phyloP scores from a whole-genome alignment of 2,797 vertebrate genomes.

The Halcyon smyrnensis region DNA sequence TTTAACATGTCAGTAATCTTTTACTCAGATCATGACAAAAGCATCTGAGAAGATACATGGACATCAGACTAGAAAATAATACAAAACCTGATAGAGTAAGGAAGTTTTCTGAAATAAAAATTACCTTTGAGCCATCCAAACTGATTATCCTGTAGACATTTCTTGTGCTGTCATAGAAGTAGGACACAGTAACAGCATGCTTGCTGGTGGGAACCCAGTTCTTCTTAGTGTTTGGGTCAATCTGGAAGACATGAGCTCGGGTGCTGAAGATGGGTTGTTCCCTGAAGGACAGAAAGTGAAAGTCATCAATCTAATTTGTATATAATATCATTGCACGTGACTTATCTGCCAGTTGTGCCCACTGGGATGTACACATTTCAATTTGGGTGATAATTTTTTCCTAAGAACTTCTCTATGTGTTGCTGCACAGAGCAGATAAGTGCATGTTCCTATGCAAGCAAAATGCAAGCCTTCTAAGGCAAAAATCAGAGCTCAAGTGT shows the following conservation, averaged over 20 bases:
- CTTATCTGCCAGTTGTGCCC: not conserved
- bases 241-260: slow-evolving; percentile 98
- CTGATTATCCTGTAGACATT: slow-evolving; percentile 99
- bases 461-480: not conserved
- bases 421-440: not conserved
- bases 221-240: slow-evolving; percentile 98
- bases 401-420: not conserved
- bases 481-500: not conserved
- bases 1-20: not conserved
- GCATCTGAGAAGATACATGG: not conserved
- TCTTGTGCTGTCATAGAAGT: slow-evolving; percentile 98
- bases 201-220: slow-evolving; percentile 99
- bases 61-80: not conserved
- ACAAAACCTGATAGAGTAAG: not conserved
- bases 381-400: not conserved
- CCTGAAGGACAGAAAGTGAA: slow-evolving; percentile 86
- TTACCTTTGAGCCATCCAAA: slow-evolving; percentile 98
- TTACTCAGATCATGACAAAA: not conserved
- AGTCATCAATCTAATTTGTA: slow-evolving; percentile 82
- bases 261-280: slow-evolving; percentile 99
- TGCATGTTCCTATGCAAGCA: not conserved
- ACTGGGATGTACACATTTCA: not conserved
- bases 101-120: not conserved
- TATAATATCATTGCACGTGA: slow-evolving; percentile 53
- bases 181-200: slow-evolving; percentile 98